Conservation (phyloP, 2,113 vertebrate genomes). For the Pandion haliaetus region DNA sequence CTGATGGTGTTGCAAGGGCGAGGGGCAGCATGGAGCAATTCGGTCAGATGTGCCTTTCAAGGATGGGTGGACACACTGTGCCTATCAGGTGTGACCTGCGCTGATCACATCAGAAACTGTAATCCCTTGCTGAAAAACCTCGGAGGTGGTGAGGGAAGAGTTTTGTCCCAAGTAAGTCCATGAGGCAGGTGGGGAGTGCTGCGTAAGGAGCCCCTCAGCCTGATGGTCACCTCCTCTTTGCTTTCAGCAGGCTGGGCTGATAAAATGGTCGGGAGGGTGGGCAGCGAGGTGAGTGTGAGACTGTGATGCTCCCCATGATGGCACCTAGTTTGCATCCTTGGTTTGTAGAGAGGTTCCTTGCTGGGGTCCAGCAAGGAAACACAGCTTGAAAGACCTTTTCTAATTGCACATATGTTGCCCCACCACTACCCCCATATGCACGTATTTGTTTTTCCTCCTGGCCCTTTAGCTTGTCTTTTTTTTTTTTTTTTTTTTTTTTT, state of each 20-base stretch:
- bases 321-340: not conserved
- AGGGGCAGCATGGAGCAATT: no score
- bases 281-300: rapidly evolving
- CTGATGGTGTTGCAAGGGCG: rapidly evolving
- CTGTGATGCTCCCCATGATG: rapidly evolving
- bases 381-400: not conserved
- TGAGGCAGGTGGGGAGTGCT: not conserved
- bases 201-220: not conserved
- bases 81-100: not conserved
- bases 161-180: not conserved
- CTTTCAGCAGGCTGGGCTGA: not conserved
- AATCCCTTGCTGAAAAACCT: not conserved
- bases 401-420: not conserved
- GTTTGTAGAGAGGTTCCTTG: not conserved
- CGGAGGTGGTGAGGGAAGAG: not conserved
- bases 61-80: not conserved
- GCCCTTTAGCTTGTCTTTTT: not conserved
- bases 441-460: not conserved
- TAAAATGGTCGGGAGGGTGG: not conserved
- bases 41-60: not conserved
- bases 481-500: not conserved
- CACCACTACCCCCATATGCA: not conserved
- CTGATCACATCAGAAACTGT: not conserved
- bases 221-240: not conserved
- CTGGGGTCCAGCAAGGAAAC: not conserved